Evolutionary conservation across 2,113 vertebrate genomes (phyloP), one percentile per base, ranked within the genome.

Genomic region (Panthera uncia): DNA sequence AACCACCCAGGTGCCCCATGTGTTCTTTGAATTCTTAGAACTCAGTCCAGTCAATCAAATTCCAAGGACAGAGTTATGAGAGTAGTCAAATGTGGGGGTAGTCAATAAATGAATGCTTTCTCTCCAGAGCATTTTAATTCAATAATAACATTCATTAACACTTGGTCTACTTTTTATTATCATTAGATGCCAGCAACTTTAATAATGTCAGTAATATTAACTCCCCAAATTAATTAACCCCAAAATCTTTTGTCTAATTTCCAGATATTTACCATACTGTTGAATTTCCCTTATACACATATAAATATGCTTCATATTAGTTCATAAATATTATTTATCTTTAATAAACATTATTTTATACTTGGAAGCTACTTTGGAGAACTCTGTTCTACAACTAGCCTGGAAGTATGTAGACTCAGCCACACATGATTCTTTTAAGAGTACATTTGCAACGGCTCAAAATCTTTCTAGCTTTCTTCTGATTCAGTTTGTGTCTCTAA

Each of bases 281-380:
- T 79, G 45, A 71, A 10, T 84, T 93, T 93, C 41, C 63, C 25
- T 89, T 65, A 33, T 3, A 18, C 29, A 36, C 2, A 29, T 3
- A 57, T 14, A 63, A n/a, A 69, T 31, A 69, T 91, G 33, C 15
- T 93, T 95, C 31, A 52, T 79, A 84, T 74, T 63, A 95, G 18
- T 63, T 95, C 3, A 55, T 36, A 84, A 52, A 12, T 48, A 84
- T 82, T 93, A 55, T 11, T 93, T 63, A 88, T 66, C 12, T 89
- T 89, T 80, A 73, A 73, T 79, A 48, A 73, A 45, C 36, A 16
- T 16, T 73, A 52, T 76, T 90, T 97, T 84, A 69, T 83, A 57
- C 18, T 88, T 97, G n/a, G 25, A 86, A 89, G 36, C 78, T 95
- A 45, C 19, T 87, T 89, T 80, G 33, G 21, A 84, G 11, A 80